These are phyloP conservation scores for Tympanoctomys barrerae DNA, from an alignment of 2,797 vertebrate genomes.

Conservation along the genomic window DNA sequence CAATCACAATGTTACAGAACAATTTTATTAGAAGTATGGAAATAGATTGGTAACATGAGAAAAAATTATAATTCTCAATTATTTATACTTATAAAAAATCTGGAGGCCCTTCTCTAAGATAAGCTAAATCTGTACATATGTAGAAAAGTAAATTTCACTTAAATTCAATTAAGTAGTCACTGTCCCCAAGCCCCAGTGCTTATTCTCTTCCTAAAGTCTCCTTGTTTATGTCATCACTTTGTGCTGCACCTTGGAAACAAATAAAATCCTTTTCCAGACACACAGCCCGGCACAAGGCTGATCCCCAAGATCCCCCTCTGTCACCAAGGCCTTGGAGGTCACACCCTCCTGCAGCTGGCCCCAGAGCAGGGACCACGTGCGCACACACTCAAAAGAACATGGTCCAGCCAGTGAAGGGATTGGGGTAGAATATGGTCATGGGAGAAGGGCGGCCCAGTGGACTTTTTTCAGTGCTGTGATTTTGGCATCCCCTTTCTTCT, in stretches of 20 bases:
- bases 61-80: constrained; percentile 53
- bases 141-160: constrained; percentile 2
- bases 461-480: not conserved
- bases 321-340: not conserved
- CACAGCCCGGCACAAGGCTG: not conserved
- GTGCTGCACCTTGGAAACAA: not conserved
- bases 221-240: not conserved
- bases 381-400: not conserved
- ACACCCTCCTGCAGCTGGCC: not conserved
- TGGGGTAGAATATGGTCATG: not conserved
- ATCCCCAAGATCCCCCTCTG: not conserved
- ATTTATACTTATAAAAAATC: constrained; percentile 31
- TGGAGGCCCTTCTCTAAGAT: not conserved
- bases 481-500: not conserved
- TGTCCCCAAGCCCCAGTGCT: not conserved
- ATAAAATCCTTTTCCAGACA: not conserved
- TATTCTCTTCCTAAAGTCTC: not conserved
- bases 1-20: not conserved
- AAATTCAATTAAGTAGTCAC: not conserved
- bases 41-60: constrained; percentile 24
- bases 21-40: constrained; percentile 58
- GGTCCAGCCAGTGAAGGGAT: not conserved
- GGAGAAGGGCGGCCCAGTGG: too few relatives aligned
- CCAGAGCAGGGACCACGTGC: not conserved
- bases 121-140: not conserved